Base-by-base conservation (phyloP, 2,113 vertebrate species). In the Labeo rohita region DNA sequence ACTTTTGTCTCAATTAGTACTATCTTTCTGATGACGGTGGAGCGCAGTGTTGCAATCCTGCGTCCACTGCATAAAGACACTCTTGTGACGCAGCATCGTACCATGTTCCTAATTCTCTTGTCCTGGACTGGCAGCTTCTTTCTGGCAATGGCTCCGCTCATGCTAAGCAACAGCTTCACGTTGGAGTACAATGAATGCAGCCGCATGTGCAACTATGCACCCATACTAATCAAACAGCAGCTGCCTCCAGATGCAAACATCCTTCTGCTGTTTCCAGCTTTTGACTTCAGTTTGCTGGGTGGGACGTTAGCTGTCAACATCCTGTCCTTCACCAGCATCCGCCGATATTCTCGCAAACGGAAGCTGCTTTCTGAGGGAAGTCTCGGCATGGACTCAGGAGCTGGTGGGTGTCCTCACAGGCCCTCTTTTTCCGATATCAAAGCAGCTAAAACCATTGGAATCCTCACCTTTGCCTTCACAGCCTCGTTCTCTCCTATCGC, bases 1-100 rank as follows among this genome's bases (percentile, higher is more conserved):
- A 96, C 96, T 10, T 96, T 96, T n/a, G 95, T 96, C 39, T 96
- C 96, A 70, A 96, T 97, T 88, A 96, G 92, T 90, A 96, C 95
- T 86, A 96, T 97, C 75, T 96, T 96, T 90, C 91, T 97, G 84
- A 93, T 97, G 93, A 95, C 95, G 0, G 78, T 96, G 66, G 96
- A 97, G 91, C 93, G 95, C 65, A 94, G 95, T 9, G 92, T 96
- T 74, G 96, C 96, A 28, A 95, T 96, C 84, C 85, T 96, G 54
- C 83, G 92, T 88, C 96, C 96, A 0, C 91, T 96, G 56, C 96
- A 96, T 88, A 96, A 96, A 88, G 94, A 94, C 28, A 47, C 90
- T 8, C 74, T 96, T 84, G 93, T 96, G 90, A 96, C 96, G 1
- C 92, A 92, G 3, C 93, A 91, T 18, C 89, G 95, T 54, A 95